A percentile compares a stretch with the other conserved stretches of the same genome.
These are phyloP conservation scores for Dreissena rostriformis DNA, from an alignment of 1,140 invertebrate genomes.

Conservation along the genomic window DNA sequence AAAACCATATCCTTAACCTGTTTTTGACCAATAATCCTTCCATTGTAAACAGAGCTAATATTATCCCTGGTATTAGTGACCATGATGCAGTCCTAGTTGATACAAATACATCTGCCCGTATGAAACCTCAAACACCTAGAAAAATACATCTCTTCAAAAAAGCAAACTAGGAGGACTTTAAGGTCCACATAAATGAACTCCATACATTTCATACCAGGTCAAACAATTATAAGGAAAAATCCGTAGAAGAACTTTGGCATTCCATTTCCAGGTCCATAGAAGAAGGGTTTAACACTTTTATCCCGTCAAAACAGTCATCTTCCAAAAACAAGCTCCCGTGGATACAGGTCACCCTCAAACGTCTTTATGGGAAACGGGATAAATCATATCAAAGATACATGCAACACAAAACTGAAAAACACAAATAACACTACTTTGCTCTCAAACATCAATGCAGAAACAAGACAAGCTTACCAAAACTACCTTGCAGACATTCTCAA, in stretches of 20 bases:
- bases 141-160: conserved; percentile 23
- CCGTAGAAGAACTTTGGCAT: conserved; percentile 25
- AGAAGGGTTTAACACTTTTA: conserved; percentile 12
- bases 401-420: neutral
- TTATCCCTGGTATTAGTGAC: conserved; percentile 28
- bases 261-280: conserved; percentile 6
- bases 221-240: neutral
- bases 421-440: neutral
- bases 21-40: conserved; percentile 17
- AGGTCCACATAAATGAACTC: neutral
- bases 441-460: conserved; percentile 1
- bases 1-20: conserved; percentile 26
- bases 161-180: conserved; percentile 5
- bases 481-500: conserved; percentile 2
- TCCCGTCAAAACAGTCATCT: conserved; percentile 18
- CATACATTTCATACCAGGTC: conserved; percentile 1
- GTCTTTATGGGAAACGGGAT: conserved; percentile 6
- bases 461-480: neutral
- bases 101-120: conserved; percentile 14
- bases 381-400: conserved; percentile 6
- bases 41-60: conserved; percentile 14
- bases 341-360: conserved; percentile 11
- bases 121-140: conserved; percentile 8
- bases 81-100: conserved; percentile 15
- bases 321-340: conserved; percentile 21